Conservation (phyloP, 1,140 invertebrate species). For the Asbolus verrucosus region DNA sequence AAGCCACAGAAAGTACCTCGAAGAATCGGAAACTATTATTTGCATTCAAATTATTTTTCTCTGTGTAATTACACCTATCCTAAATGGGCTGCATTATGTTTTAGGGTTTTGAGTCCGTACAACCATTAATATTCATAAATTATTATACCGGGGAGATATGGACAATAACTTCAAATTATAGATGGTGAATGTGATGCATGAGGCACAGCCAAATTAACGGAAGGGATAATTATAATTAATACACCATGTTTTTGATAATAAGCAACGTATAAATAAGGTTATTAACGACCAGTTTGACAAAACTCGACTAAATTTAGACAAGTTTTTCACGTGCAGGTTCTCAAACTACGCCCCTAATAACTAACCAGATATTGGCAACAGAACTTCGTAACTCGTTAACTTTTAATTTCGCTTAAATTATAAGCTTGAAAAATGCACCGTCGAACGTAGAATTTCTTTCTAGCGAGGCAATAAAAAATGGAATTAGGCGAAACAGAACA, state of each 20-base stretch:
- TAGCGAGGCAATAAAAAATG: too few species aligned
- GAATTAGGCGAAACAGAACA: too few species aligned
- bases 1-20: not conserved
- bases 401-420: too few species aligned
- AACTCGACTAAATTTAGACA: too few species aligned
- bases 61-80: slow-evolving; percentile 28
- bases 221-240: slow-evolving; percentile 48
- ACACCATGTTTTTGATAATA: slow-evolving; percentile 38
- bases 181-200: slow-evolving; percentile 42
- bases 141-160: slow-evolving; percentile 53
- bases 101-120: slow-evolving; percentile 29
- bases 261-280: not conserved
- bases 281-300: slow-evolving; percentile 14
- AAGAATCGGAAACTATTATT: slow-evolving; percentile 38
- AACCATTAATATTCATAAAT: slow-evolving; percentile 51
- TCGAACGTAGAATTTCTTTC: too few species aligned
- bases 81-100: slow-evolving; percentile 23
- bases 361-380: too few species aligned
- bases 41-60: slow-evolving; percentile 37
- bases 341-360: not conserved
- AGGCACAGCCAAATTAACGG: slow-evolving; percentile 43
- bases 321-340: not conserved
- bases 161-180: slow-evolving; percentile 55
- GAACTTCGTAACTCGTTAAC: too few species aligned
- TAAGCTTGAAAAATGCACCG: too few species aligned